These are phyloP conservation scores for Tetramorium simillimum DNA, from an alignment of 1,140 invertebrate species.

Conservation along the genomic window DNA sequence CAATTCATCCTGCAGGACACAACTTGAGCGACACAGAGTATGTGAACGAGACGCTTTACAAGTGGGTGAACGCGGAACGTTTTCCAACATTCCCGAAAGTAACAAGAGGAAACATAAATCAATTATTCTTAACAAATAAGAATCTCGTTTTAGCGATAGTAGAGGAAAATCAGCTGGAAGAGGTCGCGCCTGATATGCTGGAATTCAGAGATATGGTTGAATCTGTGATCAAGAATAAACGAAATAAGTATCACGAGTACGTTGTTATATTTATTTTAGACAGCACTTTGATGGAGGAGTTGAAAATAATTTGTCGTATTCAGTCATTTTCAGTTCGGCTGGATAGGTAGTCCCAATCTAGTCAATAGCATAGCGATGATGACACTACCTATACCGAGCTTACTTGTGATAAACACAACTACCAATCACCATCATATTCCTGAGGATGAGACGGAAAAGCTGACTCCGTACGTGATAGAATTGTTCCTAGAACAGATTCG, in stretches of 20 bases:
- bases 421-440: conserved; percentile 96
- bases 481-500: conserved; percentile 91
- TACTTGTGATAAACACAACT: conserved; percentile 95
- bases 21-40: conserved; percentile 85
- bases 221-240: conserved; percentile 91
- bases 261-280: conserved; percentile 71
- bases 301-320: conserved; percentile 59
- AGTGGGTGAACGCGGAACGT: conserved; percentile 96
- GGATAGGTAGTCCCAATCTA: conserved; percentile 93
- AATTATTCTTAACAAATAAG: conserved; percentile 93
- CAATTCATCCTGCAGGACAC: conserved; percentile 77
- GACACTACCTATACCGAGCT: conserved; percentile 92
- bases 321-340: conserved; percentile 95
- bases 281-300: neutral
- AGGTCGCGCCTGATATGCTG: conserved; percentile 92
- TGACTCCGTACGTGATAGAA: conserved; percentile 92
- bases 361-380: conserved; percentile 97
- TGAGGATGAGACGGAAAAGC: conserved; percentile 92
- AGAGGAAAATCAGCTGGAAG: conserved; percentile 94
- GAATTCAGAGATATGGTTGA: conserved; percentile 95
- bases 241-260: conserved; percentile 92
- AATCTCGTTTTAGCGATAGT: conserved; percentile 94
- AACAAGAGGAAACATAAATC: conserved; percentile 93
- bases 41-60: conserved; percentile 90
- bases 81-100: conserved; percentile 96